phyloP scores from a whole-genome alignment of 37 sponge, comb jelly and placozoan species.

The Halichondria panicea region DNA sequence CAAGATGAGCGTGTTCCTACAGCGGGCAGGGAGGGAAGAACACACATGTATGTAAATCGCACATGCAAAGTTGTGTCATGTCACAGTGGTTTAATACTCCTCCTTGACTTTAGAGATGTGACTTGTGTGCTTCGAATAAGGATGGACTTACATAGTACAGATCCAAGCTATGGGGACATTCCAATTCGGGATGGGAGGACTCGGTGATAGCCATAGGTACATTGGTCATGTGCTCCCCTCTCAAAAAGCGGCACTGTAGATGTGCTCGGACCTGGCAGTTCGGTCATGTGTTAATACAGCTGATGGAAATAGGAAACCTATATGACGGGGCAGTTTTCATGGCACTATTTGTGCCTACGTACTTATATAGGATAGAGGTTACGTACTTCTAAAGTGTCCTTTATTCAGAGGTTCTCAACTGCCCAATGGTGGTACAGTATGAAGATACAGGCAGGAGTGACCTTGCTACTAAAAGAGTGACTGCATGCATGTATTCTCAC shows the following conservation, averaged over 20 bases:
- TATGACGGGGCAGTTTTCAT: no score
- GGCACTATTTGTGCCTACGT: no score
- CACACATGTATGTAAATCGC: no score
- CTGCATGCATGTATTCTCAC: constrained; percentile 10
- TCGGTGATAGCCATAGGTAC: constrained; percentile 43
- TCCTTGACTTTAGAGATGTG: constrained; percentile 26
- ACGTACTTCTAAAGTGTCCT: not conserved
- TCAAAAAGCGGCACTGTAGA: constrained; percentile 56
- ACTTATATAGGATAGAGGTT: no score
- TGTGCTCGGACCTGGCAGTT: constrained; percentile 83
- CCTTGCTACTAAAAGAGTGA: not conserved
- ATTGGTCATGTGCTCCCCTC: constrained; percentile 62
- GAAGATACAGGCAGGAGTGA: no score
- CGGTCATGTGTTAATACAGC: no score
- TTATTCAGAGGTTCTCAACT: not conserved
- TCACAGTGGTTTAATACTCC: constrained; percentile 11
- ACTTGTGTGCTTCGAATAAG: constrained; percentile 8
- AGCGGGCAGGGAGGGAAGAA: no score
- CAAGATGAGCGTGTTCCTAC: no score
- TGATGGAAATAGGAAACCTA: no score
- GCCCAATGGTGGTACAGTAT: no score
- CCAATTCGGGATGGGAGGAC: constrained; percentile 42
- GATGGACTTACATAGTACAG: constrained; percentile 1
- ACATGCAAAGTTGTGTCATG: constrained; percentile 9
- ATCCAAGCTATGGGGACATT: not conserved